These are phyloP conservation scores for Lasiommata megera DNA, from an alignment of 2,888 invertebrate genomes.

Conservation along the genomic window DNA sequence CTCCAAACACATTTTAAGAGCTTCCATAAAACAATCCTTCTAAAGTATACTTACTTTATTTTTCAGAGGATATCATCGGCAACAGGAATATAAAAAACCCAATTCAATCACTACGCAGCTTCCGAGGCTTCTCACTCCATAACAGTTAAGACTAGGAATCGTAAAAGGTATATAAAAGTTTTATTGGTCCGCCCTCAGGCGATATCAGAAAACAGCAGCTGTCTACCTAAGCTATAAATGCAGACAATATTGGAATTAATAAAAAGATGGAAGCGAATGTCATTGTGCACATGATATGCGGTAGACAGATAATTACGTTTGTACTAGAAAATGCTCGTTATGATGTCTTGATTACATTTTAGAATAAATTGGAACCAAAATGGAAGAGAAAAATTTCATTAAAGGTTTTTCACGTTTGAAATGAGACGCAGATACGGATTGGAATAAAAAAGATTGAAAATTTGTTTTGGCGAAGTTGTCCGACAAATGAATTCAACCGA, in stretches of 20 bases:
- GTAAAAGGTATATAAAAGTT: slow-evolving; percentile 33
- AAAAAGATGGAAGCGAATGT: background rate
- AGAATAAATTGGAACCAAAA: too few relatives aligned
- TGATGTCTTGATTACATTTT: too few relatives aligned
- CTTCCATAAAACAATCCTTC: background rate
- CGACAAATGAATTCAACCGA: too few relatives aligned
- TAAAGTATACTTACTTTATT: background rate
- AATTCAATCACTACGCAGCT: slow-evolving; percentile 25
- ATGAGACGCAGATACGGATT: too few relatives aligned
- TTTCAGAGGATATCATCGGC: background rate
- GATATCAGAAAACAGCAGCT: slow-evolving; percentile 23
- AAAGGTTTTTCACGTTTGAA: too few relatives aligned
- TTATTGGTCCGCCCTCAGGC: slow-evolving; percentile 23
- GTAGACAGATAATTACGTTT: background rate
- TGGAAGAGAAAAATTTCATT: too few relatives aligned
- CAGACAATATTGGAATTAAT: slow-evolving; percentile 12
- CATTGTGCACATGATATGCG: slow-evolving; percentile 1
- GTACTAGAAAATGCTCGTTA: too few relatives aligned
- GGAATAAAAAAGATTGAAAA: too few relatives aligned
- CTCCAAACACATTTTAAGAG: too few relatives aligned
- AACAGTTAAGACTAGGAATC: slow-evolving; percentile 23
- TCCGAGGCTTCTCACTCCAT: slow-evolving; percentile 21
- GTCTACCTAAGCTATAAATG: slow-evolving; percentile 23
- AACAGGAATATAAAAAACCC: slow-evolving; percentile 8
- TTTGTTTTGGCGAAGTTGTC: too few relatives aligned